A percentile compares a stretch with the other conserved stretches of the same genome.
phyloP scores from a whole-genome alignment of 2,888 invertebrate genomes.

The Idaea biselata region DNA sequence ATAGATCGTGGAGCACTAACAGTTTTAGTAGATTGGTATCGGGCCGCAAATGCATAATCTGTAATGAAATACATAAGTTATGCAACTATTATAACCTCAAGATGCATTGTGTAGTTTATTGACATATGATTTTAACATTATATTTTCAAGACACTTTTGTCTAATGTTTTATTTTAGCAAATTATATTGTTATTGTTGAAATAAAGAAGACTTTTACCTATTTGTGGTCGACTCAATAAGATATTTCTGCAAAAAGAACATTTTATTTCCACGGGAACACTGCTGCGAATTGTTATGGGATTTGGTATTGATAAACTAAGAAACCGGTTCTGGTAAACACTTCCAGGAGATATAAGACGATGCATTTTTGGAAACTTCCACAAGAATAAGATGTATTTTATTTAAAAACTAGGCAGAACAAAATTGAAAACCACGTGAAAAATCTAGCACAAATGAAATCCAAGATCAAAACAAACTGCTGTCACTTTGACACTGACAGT shows the following conservation, averaged over 20 bases:
- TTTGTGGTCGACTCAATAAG: conserved; percentile 50
- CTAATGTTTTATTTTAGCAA: too few species aligned
- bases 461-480: conserved; percentile 15
- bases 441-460: conserved; percentile 29
- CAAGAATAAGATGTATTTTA: conserved; percentile 34
- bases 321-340: conserved; percentile 64
- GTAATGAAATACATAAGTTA: conserved; percentile 55
- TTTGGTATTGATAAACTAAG: conserved; percentile 50
- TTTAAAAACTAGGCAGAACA: conserved; percentile 28
- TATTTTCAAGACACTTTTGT: too few species aligned
- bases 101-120: conserved; percentile 4
- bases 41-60: conserved; percentile 53
- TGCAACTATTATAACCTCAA: conserved; percentile 57
- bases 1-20: conserved; percentile 57
- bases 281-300: conserved; percentile 43
- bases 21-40: conserved; percentile 71
- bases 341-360: conserved; percentile 65
- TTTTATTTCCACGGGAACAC: conserved; percentile 56
- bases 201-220: conserved; percentile 46
- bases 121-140: neutral
- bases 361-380: conserved; percentile 59
- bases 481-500: conserved; percentile 9
- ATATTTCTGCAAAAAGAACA: conserved; percentile 70
- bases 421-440: conserved; percentile 63
- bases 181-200: neutral